Evolutionary conservation across 2,797 vertebrate genomes (phyloP).

Genomic region (Dendrocincla fuliginosa): DNA sequence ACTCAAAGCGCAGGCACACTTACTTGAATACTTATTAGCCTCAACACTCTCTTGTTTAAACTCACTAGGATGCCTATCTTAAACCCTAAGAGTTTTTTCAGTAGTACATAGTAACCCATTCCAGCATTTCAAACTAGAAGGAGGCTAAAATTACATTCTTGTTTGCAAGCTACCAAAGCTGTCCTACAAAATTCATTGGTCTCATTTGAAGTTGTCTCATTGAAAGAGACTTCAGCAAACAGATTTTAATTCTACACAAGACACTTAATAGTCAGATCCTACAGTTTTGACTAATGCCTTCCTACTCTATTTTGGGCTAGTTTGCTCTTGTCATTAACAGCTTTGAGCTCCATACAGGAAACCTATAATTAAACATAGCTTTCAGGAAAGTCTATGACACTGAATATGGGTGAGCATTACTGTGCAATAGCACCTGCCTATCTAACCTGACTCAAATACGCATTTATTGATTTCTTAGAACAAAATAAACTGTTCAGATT

Average conservation of each 20-base stretch:
- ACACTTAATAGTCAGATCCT: slow-evolving; percentile 12
- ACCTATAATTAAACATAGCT: slow-evolving; percentile 5
- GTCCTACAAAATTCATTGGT: background rate
- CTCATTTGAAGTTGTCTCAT: background rate
- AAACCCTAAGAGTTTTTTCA: slow-evolving; percentile 7
- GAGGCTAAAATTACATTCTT: background rate
- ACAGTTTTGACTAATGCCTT: background rate
- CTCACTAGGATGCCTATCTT: background rate
- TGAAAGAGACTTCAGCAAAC: background rate
- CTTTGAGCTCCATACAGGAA: slow-evolving; percentile 14
- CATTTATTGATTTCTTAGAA: slow-evolving; percentile 30
- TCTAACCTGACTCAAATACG: slow-evolving; percentile 27
- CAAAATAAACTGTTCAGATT: slow-evolving; percentile 41
- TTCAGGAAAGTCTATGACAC: slow-evolving; percentile 5
- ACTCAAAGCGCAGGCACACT: slow-evolving; percentile 27
- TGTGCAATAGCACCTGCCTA: slow-evolving; percentile 49
- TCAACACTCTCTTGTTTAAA: background rate
- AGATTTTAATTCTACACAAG: background rate
- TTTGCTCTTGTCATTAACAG: background rate
- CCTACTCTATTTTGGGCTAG: background rate
- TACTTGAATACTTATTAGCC: slow-evolving; percentile 3
- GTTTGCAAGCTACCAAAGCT: background rate
- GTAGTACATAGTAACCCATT: slow-evolving; percentile 4
- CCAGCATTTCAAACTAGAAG: background rate
- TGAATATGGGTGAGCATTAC: slow-evolving; percentile 34